Percentiles rank a stretch among this genome's conserved stretches.
These are phyloP conservation scores for Bacillus rossius DNA, from an alignment of 1,140 invertebrate species.

Conservation along the genomic window DNA sequence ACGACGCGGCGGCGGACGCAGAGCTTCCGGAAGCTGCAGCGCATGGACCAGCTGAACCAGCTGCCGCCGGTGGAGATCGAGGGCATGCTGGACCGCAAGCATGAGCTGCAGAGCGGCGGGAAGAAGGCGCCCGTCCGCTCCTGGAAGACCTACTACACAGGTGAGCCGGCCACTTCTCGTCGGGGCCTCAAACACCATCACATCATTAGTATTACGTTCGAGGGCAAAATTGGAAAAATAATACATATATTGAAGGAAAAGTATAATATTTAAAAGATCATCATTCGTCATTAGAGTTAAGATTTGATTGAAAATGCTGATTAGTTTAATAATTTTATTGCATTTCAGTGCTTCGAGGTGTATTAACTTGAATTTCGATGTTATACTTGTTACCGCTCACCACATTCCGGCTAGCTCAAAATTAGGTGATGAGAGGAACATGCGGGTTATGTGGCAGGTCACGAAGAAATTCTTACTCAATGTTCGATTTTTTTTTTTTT, in stretches of 20 bases:
- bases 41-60: slow-evolving; percentile 51
- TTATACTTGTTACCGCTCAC: no score
- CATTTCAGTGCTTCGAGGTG: no score
- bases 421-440: no score
- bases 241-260: background rate
- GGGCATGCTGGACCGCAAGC: slow-evolving; percentile 89
- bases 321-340: no score
- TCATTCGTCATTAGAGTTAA: no score
- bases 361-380: no score
- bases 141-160: slow-evolving; percentile 92
- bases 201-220: background rate
- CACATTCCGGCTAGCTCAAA: no score
- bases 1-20: slow-evolving; percentile 82
- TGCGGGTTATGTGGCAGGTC: no score
- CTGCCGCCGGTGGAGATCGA: slow-evolving; percentile 89
- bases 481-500: no score
- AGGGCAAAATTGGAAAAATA: background rate
- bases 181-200: background rate
- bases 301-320: no score
- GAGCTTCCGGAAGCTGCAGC: slow-evolving; percentile 76
- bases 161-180: slow-evolving; percentile 25
- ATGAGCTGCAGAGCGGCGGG: slow-evolving; percentile 87
- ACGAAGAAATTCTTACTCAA: no score
- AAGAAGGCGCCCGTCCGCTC: slow-evolving; percentile 91
- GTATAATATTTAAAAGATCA: background rate